Evolutionary conservation across 2,888 invertebrate genomes (phyloP), one percentile per base, ranked within the genome.

Genomic region (Trissolcus brochymenae): DNA sequence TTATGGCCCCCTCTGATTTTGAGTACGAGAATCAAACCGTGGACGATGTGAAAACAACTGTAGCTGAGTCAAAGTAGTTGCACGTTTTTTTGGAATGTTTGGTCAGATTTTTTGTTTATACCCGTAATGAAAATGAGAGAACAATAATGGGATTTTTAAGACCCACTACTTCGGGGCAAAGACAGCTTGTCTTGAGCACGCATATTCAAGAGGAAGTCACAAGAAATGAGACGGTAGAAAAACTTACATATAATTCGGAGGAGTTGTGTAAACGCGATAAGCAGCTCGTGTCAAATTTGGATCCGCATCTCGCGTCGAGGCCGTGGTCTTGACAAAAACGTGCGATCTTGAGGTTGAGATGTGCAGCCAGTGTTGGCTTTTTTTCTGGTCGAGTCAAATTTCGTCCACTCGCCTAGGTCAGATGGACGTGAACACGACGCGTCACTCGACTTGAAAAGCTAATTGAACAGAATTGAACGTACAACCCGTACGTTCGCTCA

Each of bases 271-370:
- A 40, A 11, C 40, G 17, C 13, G 43, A 25, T 66, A 11, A 40
- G 56, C 56, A 11, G 56, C 50, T 54, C 40, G 54, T 66, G 65
- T 66, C 65, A 66, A 66, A 66, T 66, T 66, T 41, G 40, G 56
- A 14, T 21, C 56, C 40, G 21, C 65, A 66, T 66, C 35, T 66
- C 56, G 51, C 50, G 50, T 16, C 6, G 40, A 25, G 13, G 40
- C 4, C 16, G 11, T 25, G 6, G 29, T 7, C 19, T 1, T n/a
- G 40, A 35, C 21, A 41, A 4, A 14, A 53, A 21, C 40, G 62
- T 53, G 17, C 13, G 13, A 53, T 43, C 41, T 43, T 4, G 35
- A 17, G 19, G 61, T 7, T 40, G 43, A 51, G 17, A 51, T 17
- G 35, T 35, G 51, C 25, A 25, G 54, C 64, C 46, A 64, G 64